Evolutionary conservation across 2,888 invertebrate genomes (phyloP), one percentile per base, ranked within the genome.

Genomic region (Cheilosia pagana): DNA sequence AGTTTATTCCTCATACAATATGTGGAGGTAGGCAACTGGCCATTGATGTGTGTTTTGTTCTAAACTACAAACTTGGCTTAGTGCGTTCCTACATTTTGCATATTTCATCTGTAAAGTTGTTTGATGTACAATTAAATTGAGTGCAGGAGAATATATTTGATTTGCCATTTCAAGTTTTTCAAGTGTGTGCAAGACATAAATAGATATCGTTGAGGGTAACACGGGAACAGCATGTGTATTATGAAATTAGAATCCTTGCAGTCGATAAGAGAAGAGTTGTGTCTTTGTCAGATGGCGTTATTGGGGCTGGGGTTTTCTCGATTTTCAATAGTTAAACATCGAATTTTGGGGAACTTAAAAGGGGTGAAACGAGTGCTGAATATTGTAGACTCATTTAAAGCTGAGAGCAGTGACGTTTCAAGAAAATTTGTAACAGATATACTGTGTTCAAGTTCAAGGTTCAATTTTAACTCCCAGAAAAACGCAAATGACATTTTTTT

Each of bases 81-180:
- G 25, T 63, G 72, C 48, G 72, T 62, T 62, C 62, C 62, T 57
- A 68, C 67, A 78, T 79, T 68, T 74, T 79, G 74, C 72, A 83
- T 83, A 83, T 59, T 79, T 74, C 83, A 83, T 78, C 52, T 62
- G 43, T 48, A 59, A 78, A 83, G 68, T 78, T 83, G 78, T 79
- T 83, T 83, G 83, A 45, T 72, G 74, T 70, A 39, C 74, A 79
- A 74, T 70, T 83, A 65, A 75, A 74, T 70, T 68, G 53, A 79
- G 74, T 74, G 74, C 59, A 67, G 39, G 41, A 35, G 48, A 67
- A 59, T 60, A 45, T 63, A 65, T 71, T 74, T 78, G 63, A 78
- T 78, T 71, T 78, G 57, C 50, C 71, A 79, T 67, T 67, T 79
- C 10, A 28, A 39, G 43, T 60, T 74, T 39, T 23, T 39, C 12